Evolutionary conservation across 1,140 invertebrate species (phyloP).

Genomic region (Matsumurasca onukii): DNA sequence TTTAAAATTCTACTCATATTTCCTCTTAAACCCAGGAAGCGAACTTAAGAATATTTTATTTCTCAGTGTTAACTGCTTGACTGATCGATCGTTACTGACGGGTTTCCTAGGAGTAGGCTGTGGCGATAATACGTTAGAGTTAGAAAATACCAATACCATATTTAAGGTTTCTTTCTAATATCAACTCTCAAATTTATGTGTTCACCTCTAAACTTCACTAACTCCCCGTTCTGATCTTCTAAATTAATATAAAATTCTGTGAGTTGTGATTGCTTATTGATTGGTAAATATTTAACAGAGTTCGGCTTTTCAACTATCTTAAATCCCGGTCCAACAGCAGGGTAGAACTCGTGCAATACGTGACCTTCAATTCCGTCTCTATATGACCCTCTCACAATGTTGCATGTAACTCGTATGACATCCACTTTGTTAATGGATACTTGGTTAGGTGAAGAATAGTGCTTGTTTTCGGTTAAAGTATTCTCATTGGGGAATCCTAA

Average conservation of each 20-base stretch:
- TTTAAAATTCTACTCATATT: conserved; percentile 39
- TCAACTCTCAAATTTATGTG: conserved; percentile 32
- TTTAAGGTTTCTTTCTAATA: conserved; percentile 29
- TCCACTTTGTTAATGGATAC: conserved; percentile 28
- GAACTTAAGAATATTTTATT: conserved; percentile 37
- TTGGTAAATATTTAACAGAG: conserved; percentile 37
- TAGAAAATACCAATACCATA: conserved; percentile 11
- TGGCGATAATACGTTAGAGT: not conserved
- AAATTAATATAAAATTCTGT: conserved; percentile 37
- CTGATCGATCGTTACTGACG: conserved; percentile 4
- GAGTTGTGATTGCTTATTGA: conserved; percentile 21
- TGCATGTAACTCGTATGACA: conserved; percentile 32
- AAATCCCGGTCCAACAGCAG: conserved; percentile 41
- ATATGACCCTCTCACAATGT: conserved; percentile 39
- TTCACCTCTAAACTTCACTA: conserved; percentile 40
- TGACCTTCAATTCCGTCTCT: conserved; percentile 42
- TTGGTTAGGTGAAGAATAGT: conserved; percentile 5
- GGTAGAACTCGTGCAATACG: conserved; percentile 45
- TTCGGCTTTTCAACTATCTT: conserved; percentile 42
- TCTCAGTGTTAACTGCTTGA: conserved; percentile 34
- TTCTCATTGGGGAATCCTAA: not conserved
- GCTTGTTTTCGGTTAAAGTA: not conserved
- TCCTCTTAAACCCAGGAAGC: conserved; percentile 35
- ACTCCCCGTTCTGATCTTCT: conserved; percentile 34
- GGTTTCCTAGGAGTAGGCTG: not conserved